Percentiles rank a stretch among this genome's conserved stretches.
Conservation (phyloP, 2,797 vertebrate species). For the Limosa lapponica region DNA sequence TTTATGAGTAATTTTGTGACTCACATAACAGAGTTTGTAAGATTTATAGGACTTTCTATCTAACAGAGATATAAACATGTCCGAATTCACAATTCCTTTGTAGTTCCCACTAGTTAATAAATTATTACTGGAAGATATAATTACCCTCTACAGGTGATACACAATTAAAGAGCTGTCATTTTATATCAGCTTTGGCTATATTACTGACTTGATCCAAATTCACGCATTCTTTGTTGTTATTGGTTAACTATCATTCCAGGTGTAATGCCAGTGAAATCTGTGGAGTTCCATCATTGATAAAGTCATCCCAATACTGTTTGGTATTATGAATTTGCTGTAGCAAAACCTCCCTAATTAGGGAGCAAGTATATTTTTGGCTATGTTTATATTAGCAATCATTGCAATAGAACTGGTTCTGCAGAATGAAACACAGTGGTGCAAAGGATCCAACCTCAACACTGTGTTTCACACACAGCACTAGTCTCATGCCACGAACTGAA, state of each 20-base stretch:
- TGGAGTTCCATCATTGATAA: neutral
- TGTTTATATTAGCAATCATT: neutral
- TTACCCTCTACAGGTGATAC: neutral
- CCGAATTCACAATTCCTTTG: neutral
- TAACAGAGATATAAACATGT: neutral
- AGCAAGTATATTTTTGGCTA: neutral
- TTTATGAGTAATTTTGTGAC: neutral
- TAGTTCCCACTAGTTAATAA: neutral
- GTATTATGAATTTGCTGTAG: neutral
- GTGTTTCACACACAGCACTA: neutral
- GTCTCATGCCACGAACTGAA: neutral
- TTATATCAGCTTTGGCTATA: neutral
- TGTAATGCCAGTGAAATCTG: neutral
- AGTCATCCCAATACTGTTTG: neutral
- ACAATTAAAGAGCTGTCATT: neutral
- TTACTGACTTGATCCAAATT: neutral
- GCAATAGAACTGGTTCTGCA: neutral
- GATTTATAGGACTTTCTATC: neutral
- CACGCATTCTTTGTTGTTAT: neutral
- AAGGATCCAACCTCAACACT: neutral
- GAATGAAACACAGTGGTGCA: neutral
- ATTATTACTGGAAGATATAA: neutral
- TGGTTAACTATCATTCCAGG: neutral
- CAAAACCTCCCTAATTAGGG: neutral
- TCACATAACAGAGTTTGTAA: neutral